Conservation (phyloP, 64 coral and sea anemone species). For the Stichodactyla mertensii region DNA sequence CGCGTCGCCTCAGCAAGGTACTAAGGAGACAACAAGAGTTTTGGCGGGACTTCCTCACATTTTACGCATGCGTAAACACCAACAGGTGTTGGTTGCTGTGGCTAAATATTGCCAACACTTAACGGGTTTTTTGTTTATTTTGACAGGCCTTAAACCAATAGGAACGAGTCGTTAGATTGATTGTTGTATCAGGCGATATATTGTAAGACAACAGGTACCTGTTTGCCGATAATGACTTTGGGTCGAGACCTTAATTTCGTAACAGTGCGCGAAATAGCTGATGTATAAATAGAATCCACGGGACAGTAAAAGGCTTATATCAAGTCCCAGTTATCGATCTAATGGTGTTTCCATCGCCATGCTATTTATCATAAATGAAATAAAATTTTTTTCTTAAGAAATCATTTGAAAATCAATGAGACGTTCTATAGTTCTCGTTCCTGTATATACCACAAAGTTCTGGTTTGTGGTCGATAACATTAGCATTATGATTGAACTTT, state of each 20-base stretch:
- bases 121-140: background rate
- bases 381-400: too few relatives aligned
- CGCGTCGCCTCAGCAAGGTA: conserved; percentile 24
- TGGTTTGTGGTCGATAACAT: too few relatives aligned
- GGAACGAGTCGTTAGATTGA: background rate
- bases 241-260: background rate
- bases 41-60: conserved; percentile 7
- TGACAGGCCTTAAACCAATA: conserved; percentile 1
- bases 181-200: background rate
- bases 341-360: too few relatives aligned
- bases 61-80: conserved; percentile 14
- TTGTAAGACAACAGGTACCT: conserved; percentile 13
- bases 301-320: background rate
- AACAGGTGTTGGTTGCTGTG: background rate
- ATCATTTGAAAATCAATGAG: too few relatives aligned
- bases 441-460: too few relatives aligned
- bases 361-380: too few relatives aligned
- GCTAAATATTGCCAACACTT: conserved; percentile 4
- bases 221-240: background rate
- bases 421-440: too few relatives aligned
- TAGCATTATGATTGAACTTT: too few relatives aligned
- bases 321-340: too few relatives aligned
- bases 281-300: background rate
- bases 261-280: background rate
- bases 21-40: conserved; percentile 3